A percentile compares a stretch with the other conserved stretches of the same genome.
Conservation (phyloP, 2,797 vertebrate genomes). For the Alcedo atthis region DNA sequence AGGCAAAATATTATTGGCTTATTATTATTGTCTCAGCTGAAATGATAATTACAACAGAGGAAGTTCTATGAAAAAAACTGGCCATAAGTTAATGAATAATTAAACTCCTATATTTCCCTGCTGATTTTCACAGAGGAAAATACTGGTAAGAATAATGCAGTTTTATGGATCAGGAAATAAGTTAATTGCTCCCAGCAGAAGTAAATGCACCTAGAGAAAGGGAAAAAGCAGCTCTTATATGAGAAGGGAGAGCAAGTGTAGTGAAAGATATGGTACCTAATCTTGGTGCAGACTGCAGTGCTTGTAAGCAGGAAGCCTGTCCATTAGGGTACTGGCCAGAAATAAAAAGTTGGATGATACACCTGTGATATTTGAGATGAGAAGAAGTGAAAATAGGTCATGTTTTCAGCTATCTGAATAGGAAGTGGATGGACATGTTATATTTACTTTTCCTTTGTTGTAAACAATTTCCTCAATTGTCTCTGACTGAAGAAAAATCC, state of each 20-base stretch:
- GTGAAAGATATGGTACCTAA: neutral
- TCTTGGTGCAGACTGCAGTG: neutral
- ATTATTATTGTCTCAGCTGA: neutral
- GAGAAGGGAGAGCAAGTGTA: neutral
- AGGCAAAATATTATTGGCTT: neutral
- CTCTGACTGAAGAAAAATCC: neutral
- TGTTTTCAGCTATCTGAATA: neutral
- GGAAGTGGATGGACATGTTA: neutral
- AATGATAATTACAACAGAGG: neutral
- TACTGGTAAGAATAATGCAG: neutral
- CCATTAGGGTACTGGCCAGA: neutral
- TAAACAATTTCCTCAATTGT: neutral
- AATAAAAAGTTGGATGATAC: neutral
- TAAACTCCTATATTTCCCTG: neutral
- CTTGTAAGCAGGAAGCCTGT: neutral
- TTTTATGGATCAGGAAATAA: neutral
- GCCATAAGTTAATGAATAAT: constrained; percentile 5
- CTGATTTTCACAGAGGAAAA: neutral
- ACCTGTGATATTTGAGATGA: neutral
- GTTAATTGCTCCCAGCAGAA: neutral
- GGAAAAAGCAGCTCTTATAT: neutral
- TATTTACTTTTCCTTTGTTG: neutral
- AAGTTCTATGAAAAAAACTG: neutral
- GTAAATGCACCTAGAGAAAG: neutral
- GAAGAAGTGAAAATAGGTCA: neutral